Evolutionary conservation across 2,113 vertebrate genomes (phyloP).

Genomic region (Pithys albifrons): DNA sequence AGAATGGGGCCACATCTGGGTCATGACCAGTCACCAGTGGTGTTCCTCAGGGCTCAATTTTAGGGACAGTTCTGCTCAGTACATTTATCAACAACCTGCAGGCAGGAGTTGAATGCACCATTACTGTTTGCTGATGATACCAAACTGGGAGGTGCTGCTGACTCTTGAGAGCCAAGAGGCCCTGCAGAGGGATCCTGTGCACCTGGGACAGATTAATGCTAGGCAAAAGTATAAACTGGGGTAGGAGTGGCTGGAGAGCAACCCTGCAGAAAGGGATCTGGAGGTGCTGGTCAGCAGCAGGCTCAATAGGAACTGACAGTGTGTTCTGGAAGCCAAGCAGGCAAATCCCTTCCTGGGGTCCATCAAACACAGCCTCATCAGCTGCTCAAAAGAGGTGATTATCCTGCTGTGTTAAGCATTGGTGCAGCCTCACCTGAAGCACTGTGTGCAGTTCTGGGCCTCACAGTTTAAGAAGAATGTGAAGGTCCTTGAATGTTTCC

Average conservation of each 20-base stretch:
- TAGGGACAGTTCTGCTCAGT: neutral
- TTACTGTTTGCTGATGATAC: neutral
- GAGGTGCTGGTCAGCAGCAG: neutral
- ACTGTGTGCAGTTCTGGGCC: neutral
- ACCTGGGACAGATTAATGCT: accelerated
- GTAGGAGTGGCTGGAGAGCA: neutral
- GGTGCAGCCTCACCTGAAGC: neutral
- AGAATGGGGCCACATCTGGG: neutral
- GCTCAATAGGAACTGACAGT: neutral
- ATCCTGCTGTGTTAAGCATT: neutral
- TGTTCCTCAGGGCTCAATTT: neutral
- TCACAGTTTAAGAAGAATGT: neutral
- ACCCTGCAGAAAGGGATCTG: neutral
- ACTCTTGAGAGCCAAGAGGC: neutral
- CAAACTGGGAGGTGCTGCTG: neutral
- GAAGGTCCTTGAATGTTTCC: neutral
- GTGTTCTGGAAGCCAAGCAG: neutral
- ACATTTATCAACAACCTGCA: neutral
- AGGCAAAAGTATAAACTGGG: neutral
- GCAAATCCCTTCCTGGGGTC: neutral
- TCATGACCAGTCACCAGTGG: accelerated
- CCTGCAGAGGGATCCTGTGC: neutral
- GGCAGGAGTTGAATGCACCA: neutral
- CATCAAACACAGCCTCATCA: neutral
- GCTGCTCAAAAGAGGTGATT: neutral